Evolutionary conservation across 1,140 invertebrate species (phyloP), one percentile per base, ranked within the genome.

Genomic region (Caenorhabditis inopinata): DNA sequence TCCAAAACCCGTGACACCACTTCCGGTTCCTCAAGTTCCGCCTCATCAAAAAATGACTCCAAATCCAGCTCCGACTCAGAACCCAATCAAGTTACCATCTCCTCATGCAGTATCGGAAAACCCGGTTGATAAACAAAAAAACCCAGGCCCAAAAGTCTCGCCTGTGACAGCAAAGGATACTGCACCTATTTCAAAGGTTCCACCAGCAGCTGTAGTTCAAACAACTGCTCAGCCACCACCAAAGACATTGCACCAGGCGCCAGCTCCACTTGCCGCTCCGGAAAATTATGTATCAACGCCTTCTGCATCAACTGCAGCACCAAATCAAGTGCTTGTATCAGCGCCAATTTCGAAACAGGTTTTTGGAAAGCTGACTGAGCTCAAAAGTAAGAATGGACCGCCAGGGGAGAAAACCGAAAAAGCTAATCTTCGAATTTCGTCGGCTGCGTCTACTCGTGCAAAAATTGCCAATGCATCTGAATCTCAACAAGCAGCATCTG

Each of bases 311-410:
- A n/a, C 25, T 53, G 7, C 18, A 38, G 35, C n/a, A 38, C 14
- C 47, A 12, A 42, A n/a, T 18, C 47, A 53, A 78, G 21, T 32
- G 25, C 49, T 35, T 23, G 48, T 23, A 4, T 18, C 38, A 7
- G 32, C 53, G 23, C 51, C 77, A 46, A 32, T 51, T 25, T 42
- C 77, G 11, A 78, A 73, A 21, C 51, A 62, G 25, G 49, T 78
- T 6, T 58, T 32, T 2, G 77, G 77, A 2, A 78, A 78, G 23
- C n/a, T 78, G 11, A 78, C 46, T 6, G 77, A 78, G 18, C 49
- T 78, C 18, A 78, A 78, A 25, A 53, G 53, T 16, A 46, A 58
- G 16, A 51, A 78, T 23, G 77, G 45, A 14, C 23, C 74, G 6
- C 29, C 21, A 32, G 38, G 53, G 21, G 51, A 45, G 27, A 58